Base-by-base conservation (phyloP, 1,140 invertebrate species). In the Bombus turneri region DNA sequence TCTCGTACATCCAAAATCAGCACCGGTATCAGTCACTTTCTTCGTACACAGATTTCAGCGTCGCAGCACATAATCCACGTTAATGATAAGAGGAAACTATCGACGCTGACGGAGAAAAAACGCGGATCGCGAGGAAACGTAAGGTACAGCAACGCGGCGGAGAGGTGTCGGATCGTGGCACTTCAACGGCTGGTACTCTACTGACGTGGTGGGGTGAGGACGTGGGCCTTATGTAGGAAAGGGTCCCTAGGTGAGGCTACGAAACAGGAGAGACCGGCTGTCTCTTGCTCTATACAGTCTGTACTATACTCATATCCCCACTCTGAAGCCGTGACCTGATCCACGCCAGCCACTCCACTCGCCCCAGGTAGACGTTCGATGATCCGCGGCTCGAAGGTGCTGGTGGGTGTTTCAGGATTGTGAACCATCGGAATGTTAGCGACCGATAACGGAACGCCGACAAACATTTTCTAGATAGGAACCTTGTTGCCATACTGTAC, bases 141-240 rank as follows among this genome's bases (percentile, higher is more conserved):
- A 72, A 73, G 73, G 53, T 75, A 43, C 31, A 31, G 73, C 0
- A 59, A 43, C 80, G 57, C 74, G 39, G 68, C 72, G 53, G 62
- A 25, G n/a, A 90, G 85, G 90, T 91, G 76, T 79, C 87, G 71
- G 81, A 74, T 86, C 86, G 88, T 88, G 86, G 74, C 86, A 74
- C 83, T 84, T 78, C 62, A 91, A 92, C 91, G 91, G 90, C 89
- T 91, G 86, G 84, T 90, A 92, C 85, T 86, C 86, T 87, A 95
- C 94, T 95, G 93, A 92, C 90, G 90, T 88, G 88, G 90, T 88
- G 86, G 92, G 91, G 91, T 85, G 79, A 80, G 59, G 72, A 18
- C 68, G 18, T 80, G 94, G 94, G 94, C 93, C 94, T 95, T 95
- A 95, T 94, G 94, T 95, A 95, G 93, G 87, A 87, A 90, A 87